Conservation (phyloP, 2,797 vertebrate species). For the Enteromius unitaeniatus region DNA sequence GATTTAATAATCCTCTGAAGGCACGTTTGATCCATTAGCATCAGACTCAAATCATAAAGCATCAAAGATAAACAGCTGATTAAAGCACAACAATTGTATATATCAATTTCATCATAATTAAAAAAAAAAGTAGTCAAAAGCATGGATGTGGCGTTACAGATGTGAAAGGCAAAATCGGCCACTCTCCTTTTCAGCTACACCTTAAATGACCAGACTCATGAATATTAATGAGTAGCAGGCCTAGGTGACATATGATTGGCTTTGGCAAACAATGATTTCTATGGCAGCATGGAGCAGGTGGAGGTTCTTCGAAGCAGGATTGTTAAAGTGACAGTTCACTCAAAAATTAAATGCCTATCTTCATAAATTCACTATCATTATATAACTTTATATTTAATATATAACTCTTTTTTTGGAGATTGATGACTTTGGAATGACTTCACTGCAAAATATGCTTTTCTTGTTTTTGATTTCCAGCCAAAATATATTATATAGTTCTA, state of each 20-base stretch:
- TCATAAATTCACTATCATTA: not conserved
- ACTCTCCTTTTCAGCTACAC: not conserved
- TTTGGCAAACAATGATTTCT: constrained; percentile 36
- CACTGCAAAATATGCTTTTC: too few relatives aligned
- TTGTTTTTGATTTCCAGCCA: too few relatives aligned
- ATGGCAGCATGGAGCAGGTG: constrained; percentile 13
- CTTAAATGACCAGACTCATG: constrained; percentile 28
- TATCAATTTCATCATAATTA: not conserved
- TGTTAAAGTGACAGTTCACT: constrained; percentile 9
- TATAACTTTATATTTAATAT: not conserved
- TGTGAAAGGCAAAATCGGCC: constrained; percentile 18
- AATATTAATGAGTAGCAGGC: constrained; percentile 27
- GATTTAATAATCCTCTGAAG: constrained; percentile 41
- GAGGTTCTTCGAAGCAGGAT: not conserved
- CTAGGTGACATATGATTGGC: constrained; percentile 52
- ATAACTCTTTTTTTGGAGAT: not conserved
- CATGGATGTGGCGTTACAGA: not conserved
- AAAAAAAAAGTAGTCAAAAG: not conserved
- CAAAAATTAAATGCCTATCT: not conserved
- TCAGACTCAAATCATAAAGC: constrained; percentile 16
- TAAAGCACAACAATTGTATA: constrained; percentile 21
- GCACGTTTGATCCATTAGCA: constrained; percentile 49
- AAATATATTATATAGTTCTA: too few relatives aligned
- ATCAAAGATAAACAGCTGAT: not conserved
- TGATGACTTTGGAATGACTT: not conserved